Conservation (phyloP, 2,113 vertebrate genomes). For the Oceanodroma tethys region DNA sequence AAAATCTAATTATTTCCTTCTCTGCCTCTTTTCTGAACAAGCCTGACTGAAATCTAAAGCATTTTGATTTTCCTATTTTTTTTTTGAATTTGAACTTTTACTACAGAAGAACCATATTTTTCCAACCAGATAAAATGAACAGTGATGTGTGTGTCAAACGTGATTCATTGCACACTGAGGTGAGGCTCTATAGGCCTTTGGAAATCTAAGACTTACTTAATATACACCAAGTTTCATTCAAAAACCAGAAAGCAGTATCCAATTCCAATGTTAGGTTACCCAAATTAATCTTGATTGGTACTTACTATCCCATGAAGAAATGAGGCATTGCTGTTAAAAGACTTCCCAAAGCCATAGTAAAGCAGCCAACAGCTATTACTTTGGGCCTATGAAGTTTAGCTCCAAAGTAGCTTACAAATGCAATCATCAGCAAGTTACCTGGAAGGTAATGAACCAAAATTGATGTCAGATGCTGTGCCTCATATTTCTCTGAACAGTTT, state of each 20-base stretch:
- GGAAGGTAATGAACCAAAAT: background rate
- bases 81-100: rapidly evolving
- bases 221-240: background rate
- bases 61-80: background rate
- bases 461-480: background rate
- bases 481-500: background rate
- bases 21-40: background rate
- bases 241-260: background rate
- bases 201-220: background rate
- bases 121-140: background rate
- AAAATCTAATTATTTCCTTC: background rate
- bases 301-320: conserved; percentile 95
- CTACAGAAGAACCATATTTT: background rate
- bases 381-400: conserved; percentile 86
- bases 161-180: background rate
- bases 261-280: background rate
- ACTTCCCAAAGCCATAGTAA: conserved; percentile 83
- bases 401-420: conserved; percentile 91
- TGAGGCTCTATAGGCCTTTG: background rate
- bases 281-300: background rate
- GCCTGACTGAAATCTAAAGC: background rate
- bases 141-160: rapidly evolving
- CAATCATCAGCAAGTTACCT: conserved; percentile 91
- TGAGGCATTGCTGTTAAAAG: conserved; percentile 86
- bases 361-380: conserved; percentile 82